Percentiles rank a stretch among this genome's conserved stretches.
Conservation (phyloP, 2,888 invertebrate genomes). For the Rhimphoctona megacephalus region DNA sequence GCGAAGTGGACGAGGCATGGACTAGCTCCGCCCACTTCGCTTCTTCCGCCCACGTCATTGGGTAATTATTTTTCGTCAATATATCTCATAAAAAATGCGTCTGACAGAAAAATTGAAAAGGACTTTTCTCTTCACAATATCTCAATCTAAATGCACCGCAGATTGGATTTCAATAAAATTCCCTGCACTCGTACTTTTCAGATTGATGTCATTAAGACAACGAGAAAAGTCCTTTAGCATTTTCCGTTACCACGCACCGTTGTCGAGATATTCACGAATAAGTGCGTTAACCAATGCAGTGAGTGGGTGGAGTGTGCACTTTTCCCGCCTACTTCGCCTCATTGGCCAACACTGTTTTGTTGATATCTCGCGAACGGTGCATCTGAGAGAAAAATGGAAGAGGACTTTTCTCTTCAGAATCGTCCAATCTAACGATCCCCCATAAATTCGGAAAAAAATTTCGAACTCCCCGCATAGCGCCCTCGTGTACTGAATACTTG, state of each 20-base stretch:
- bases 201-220: neutral
- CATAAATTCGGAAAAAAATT: neutral
- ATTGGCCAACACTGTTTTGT: neutral
- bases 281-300: neutral
- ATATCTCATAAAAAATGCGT: neutral
- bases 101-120: neutral
- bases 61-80: neutral
- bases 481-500: neutral
- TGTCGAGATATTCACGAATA: neutral
- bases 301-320: neutral
- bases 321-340: neutral
- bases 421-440: neutral
- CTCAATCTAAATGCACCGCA: neutral
- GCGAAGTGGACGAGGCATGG: neutral
- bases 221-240: neutral
- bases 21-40: neutral
- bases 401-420: constrained; percentile 10
- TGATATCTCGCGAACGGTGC: neutral
- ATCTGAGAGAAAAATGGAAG: neutral
- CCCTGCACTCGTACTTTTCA: neutral
- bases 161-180: neutral
- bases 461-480: constrained; percentile 5
- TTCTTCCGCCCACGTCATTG: neutral
- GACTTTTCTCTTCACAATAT: neutral
- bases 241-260: neutral